A percentile compares a stretch with the other conserved stretches of the same genome.
phyloP scores from a whole-genome alignment of 2,797 vertebrate species.

The Fistularia commersonii region DNA sequence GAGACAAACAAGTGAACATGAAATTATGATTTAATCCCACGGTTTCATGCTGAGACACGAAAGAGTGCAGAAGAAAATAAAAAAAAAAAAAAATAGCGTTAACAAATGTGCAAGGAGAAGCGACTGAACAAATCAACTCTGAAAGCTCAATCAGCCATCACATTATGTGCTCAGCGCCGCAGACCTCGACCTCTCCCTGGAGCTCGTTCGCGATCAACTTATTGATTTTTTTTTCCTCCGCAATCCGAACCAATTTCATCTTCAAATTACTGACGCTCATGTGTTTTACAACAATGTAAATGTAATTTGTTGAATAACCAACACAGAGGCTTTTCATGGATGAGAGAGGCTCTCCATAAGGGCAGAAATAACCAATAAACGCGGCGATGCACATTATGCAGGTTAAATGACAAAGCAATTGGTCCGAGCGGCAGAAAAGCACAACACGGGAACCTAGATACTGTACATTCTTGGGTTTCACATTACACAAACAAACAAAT shows the following conservation, averaged over 20 bases:
- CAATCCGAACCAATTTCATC: constrained; percentile 59
- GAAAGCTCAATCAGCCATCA: constrained; percentile 58
- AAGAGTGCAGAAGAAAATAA: no score
- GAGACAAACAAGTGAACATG: no score
- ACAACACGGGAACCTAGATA: no score
- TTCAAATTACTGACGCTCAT: constrained; percentile 52
- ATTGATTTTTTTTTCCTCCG: constrained; percentile 38
- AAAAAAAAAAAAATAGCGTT: constrained; percentile 4
- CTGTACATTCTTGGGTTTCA: no score
- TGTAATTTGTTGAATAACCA: constrained; percentile 26
- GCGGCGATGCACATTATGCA: no score
- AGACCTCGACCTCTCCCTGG: constrained; percentile 41
- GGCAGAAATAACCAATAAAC: no score
- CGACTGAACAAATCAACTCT: constrained; percentile 55
- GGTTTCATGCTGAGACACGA: no score
- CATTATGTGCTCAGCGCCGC: constrained; percentile 59
- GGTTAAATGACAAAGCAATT: no score
- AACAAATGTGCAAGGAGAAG: constrained; percentile 39
- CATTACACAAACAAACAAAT: no score
- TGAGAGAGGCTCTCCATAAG: not conserved
- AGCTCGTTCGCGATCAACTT: constrained; percentile 53
- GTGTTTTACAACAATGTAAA: constrained; percentile 34
- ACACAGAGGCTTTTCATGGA: constrained; percentile 12
- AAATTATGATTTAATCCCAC: no score
- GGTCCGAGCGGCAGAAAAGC: no score